Evolutionary conservation across 2,888 invertebrate species (phyloP), one percentile per base, ranked within the genome.

Genomic region (Epistrophe grossulariae): DNA sequence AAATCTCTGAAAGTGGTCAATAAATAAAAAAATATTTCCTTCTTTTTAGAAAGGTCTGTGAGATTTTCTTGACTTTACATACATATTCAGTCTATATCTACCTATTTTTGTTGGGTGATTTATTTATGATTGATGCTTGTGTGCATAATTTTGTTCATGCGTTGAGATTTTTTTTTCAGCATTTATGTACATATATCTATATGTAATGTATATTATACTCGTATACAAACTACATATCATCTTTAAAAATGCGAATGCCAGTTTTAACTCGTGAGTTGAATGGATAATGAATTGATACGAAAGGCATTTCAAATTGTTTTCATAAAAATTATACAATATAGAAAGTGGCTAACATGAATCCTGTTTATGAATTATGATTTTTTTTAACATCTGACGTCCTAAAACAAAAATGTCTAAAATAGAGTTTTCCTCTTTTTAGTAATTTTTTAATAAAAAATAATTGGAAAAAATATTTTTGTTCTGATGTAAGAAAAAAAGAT

Each of bases 21-120:
- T 62, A 43, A 43, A 43, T 43, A 55, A 8, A 55, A 15, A 62
- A 62, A 62, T 62, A 43, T 62, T 62, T 62, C 62, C 62, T 62
- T 40, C 15, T 24, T 62, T 40, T 62, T 40, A 28, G 40, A 62
- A 62, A 62, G 62, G 43, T 4, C 62, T 62, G 15, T 24, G 62
- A 43, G 15, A 8, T 40, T 62, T 43, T 40, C 19, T 45, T 40
- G 8, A 40, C 13, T 19, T n/a, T n/a, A n/a, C n/a, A n/a, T n/a
- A 15, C 15, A 45, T 9, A 9, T 9, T 0, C 1, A 35, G 2
- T 35, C 35, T 35, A 35, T 35, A 9, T 24, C 8, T n/a, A 45
- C n/a, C 8, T 45, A 6, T n/a, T 24, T 24, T 9, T 31, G 55
- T 55, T 31, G 4, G n/a, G 55, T 55, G 28, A 55, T 55, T 43